Percentiles rank a stretch among this genome's conserved stretches.
phyloP scores from a whole-genome alignment of 2,888 invertebrate genomes.

The Ptychoptera contaminata region DNA sequence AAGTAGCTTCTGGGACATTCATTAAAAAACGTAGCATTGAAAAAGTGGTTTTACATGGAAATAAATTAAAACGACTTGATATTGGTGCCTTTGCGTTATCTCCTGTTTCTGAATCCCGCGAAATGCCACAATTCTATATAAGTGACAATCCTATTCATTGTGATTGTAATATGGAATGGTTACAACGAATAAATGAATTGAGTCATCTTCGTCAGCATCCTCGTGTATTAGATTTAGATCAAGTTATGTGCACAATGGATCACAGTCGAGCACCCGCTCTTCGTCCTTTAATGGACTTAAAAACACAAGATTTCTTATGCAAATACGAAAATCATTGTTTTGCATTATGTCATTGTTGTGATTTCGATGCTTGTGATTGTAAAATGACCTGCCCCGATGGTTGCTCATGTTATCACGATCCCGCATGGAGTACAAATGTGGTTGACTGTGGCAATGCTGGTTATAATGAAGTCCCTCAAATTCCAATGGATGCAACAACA shows the following conservation, averaged over 20 bases:
- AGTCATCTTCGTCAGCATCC: slow-evolving; percentile 57
- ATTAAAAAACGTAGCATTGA: slow-evolving; percentile 51
- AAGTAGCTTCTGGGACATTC: slow-evolving; percentile 54
- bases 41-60: slow-evolving; percentile 60
- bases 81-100: slow-evolving; percentile 19
- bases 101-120: slow-evolving; percentile 34
- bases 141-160: slow-evolving; percentile 71
- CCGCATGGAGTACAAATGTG: slow-evolving; percentile 69
- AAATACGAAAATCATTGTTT: slow-evolving; percentile 71
- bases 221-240: slow-evolving; percentile 62
- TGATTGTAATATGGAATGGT: slow-evolving; percentile 78
- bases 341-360: slow-evolving; percentile 74
- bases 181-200: slow-evolving; percentile 61
- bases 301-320: slow-evolving; percentile 55
- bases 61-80: slow-evolving; percentile 55
- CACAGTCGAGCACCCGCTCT: slow-evolving; percentile 31
- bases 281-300: slow-evolving; percentile 13
- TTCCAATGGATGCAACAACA: slow-evolving; percentile 82
- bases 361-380: slow-evolving; percentile 81
- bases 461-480: slow-evolving; percentile 56
- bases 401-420: slow-evolving; percentile 76
- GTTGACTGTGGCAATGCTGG: slow-evolving; percentile 66
- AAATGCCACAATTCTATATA: slow-evolving; percentile 62
- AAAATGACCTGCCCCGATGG: slow-evolving; percentile 78
- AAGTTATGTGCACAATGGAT: slow-evolving; percentile 58